Evolutionary conservation across 2,797 vertebrate species (phyloP), one percentile per base, ranked within the genome.

Genomic region (Megalops cyprinoides): DNA sequence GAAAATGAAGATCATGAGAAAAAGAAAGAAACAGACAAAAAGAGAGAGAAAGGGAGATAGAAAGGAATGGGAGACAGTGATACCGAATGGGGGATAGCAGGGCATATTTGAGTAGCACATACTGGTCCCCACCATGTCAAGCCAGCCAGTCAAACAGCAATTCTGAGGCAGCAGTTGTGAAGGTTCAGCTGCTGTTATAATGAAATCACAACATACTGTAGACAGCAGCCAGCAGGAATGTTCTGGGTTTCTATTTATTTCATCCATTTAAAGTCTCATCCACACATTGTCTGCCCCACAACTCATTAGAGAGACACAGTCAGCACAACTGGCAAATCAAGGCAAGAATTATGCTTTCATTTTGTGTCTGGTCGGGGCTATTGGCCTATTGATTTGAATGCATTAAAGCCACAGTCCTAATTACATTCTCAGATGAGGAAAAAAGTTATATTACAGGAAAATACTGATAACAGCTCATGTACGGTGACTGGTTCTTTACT

Each of bases 341-440:
- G 86, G 87, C 81, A 79, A 89, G 89, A 92, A 86, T 89, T 90
- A 92, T 86, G 85, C 84, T 86, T 90, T 87, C 69, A 85, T 89
- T 88, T 89, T 88, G 82, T 89, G 84, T 92, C 87, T 88, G 86
- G 69, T 86, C 81, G 86, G 75, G 76, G 80, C 55, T 84, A 87
- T 60, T 58, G 28, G 18, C 12, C 10, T 51, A 86, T 89, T 83
- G 83, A 91, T 90, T 83, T 86, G n/a, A 92, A 88, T 14, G 67
- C 20, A 44, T 44, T 71, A 44, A 65, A 34, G 28, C 31, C 60
- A 65, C 14, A 37, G 31, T 28, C 4, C 34, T 34, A 65, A 65
- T 65, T 65, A 65, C 60, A 65, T 65, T 65, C 20, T 65, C 12
- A 65, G 28, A 65, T 65, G 60, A 1, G 23, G 60, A 14, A 31